These are phyloP conservation scores for Nymphalis polychloros DNA, from an alignment of 2,888 invertebrate genomes.

Conservation along the genomic window DNA sequence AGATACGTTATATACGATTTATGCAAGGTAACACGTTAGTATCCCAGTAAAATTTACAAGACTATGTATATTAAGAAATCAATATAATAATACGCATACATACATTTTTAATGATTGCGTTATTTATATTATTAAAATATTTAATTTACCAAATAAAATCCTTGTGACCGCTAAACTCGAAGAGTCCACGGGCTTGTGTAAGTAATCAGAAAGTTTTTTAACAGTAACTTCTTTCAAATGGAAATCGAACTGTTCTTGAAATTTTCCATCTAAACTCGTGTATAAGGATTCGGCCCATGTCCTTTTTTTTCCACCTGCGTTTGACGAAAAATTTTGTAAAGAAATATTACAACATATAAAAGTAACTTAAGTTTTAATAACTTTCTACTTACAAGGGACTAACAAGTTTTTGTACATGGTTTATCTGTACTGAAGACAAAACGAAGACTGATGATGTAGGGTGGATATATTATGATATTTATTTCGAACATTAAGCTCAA, in stretches of 20 bases:
- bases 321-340: not conserved
- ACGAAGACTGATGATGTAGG: conserved; percentile 28
- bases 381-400: conserved; percentile 23
- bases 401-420: conserved; percentile 22
- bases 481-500: conserved; percentile 14
- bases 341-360: not conserved
- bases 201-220: conserved; percentile 74
- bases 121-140: not conserved
- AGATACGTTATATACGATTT: too few species aligned
- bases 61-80: not conserved
- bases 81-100: not conserved
- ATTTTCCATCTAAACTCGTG: conserved; percentile 47
- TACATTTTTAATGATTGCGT: not conserved
- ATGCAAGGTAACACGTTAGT: too few species aligned
- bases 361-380: not conserved
- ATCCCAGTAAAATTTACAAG: too few species aligned
- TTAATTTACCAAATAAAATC: conserved; percentile 88
- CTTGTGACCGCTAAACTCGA: conserved; percentile 89
- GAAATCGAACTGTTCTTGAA: conserved; percentile 63
- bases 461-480: conserved; percentile 1
- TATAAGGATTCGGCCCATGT: conserved; percentile 28
- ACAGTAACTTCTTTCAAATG: conserved; percentile 55
- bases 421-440: conserved; percentile 17
- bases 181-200: conserved; percentile 86
- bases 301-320: conserved; percentile 24